Evolutionary conservation across 2,113 vertebrate species (phyloP).

Genomic region (Tetrax tetrax): DNA sequence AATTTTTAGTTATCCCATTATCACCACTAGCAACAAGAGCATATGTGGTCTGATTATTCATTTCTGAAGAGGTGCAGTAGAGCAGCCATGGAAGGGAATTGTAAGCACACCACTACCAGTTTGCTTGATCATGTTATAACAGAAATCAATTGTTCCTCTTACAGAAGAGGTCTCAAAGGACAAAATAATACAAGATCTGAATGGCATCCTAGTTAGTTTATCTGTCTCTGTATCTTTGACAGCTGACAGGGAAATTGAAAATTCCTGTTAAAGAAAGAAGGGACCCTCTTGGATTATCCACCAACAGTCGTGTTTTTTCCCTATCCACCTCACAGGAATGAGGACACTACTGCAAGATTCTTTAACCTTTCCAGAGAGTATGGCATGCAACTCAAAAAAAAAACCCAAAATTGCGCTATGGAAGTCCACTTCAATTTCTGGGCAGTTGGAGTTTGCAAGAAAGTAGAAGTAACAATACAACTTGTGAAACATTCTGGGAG

Average conservation of each 20-base stretch:
- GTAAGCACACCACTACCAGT: slow-evolving; percentile 4
- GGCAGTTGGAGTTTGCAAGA: background rate
- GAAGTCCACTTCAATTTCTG: background rate
- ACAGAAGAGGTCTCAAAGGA: slow-evolving; percentile 2
- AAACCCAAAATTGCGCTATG: background rate
- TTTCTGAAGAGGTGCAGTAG: slow-evolving; percentile 47
- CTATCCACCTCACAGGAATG: background rate
- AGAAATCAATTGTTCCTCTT: slow-evolving; percentile 58
- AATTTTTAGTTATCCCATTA: slow-evolving; percentile 30
- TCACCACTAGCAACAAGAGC: slow-evolving; percentile 2
- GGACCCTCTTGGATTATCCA: background rate
- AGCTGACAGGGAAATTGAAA: background rate
- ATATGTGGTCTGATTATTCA: background rate
- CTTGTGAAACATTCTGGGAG: background rate
- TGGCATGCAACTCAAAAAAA: background rate
- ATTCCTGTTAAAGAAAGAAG: background rate
- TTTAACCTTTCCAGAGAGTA: background rate
- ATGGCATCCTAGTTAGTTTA: background rate
- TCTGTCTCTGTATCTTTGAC: background rate
- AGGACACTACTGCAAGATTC: background rate
- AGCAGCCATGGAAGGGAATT: slow-evolving; percentile 41
- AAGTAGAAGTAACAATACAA: background rate
- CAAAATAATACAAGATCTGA: background rate
- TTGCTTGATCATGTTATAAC: slow-evolving; percentile 17
- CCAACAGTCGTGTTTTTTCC: background rate